Evolutionary conservation across 2,113 vertebrate genomes (phyloP).

Genomic region (Corydoras maculifer): DNA sequence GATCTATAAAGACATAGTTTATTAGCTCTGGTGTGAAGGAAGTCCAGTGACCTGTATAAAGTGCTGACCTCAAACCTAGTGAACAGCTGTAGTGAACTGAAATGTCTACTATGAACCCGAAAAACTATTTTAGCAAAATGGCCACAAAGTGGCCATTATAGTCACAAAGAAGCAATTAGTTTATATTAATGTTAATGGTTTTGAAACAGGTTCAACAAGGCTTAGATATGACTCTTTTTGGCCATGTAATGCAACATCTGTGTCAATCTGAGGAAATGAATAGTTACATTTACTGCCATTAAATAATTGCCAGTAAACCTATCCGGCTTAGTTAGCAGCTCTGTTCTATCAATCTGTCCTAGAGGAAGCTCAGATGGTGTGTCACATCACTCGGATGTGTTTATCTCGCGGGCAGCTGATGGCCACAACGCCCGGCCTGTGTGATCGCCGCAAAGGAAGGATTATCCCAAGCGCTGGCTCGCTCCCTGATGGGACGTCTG

Average conservation of each 20-base stretch:
- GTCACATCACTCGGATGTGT: slow-evolving; percentile 31
- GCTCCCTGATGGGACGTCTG: slow-evolving; percentile 17
- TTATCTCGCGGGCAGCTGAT: slow-evolving; percentile 41
- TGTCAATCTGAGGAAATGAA: not conserved
- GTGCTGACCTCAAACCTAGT: no score
- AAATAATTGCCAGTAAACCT: not conserved
- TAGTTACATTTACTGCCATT: not conserved
- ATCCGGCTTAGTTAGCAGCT: slow-evolving; percentile 8
- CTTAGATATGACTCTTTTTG: no score
- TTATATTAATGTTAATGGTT: no score
- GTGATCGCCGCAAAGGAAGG: slow-evolving; percentile 38
- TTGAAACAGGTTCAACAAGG: no score
- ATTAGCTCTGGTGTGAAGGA: no score
- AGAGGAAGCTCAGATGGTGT: slow-evolving; percentile 27
- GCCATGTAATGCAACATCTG: not conserved
- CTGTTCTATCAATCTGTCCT: slow-evolving; percentile 24
- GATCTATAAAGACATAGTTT: no score
- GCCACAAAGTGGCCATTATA: no score
- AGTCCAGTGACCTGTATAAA: no score
- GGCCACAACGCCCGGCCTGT: slow-evolving; percentile 43
- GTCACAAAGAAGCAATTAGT: no score
- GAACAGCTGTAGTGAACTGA: no score
- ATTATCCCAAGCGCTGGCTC: slow-evolving; percentile 39
- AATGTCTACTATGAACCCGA: no score
- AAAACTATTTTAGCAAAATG: no score